These are phyloP conservation scores for human DNA, from an alignment of 2,113 vertebrate species.

Conservation along the genomic window GRCh38 chr6:98000501-98001000, in stretches of 20 bases:
- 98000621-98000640: background rate
- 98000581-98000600: background rate
- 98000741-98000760: background rate
- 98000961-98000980: background rate
- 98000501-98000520: background rate
- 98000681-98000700: background rate
- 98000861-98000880: background rate
- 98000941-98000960: background rate
- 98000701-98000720: background rate
- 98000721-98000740: background rate
- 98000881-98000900: background rate
- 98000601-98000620: background rate
- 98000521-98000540: background rate
- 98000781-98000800: background rate
- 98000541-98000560: background rate
- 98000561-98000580: background rate
- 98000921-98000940: background rate
- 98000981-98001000: background rate
- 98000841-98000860: background rate
- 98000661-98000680: background rate
- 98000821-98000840: background rate
- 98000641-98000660: background rate
- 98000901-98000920: background rate
- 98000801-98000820: background rate
- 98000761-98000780: background rate